Evolutionary conservation across 2,113 vertebrate species (phyloP).

Genomic region (Charadrius vociferus): DNA sequence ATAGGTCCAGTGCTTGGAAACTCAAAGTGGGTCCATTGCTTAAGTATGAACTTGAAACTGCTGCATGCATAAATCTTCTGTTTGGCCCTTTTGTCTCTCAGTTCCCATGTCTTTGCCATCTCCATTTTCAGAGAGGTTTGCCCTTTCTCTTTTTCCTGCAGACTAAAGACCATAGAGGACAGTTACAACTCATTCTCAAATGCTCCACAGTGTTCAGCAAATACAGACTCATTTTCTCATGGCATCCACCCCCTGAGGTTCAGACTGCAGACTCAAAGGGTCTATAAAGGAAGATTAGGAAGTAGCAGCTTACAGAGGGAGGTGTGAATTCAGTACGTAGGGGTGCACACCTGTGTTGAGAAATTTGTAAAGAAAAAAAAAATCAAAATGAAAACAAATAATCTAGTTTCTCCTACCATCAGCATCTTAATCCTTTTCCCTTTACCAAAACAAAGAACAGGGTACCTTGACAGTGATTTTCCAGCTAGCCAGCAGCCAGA

Average conservation of each 20-base stretch:
- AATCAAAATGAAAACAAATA: background rate
- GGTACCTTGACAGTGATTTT: background rate
- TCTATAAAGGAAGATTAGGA: background rate
- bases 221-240: background rate
- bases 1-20: background rate
- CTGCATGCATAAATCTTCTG: background rate
- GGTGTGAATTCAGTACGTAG: background rate
- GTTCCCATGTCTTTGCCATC: background rate
- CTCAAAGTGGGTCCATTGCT: background rate
- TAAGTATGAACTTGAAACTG: background rate
- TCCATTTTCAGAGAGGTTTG: background rate
- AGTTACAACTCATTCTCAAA: background rate
- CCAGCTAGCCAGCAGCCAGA: background rate
- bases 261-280: background rate
- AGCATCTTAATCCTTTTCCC: background rate
- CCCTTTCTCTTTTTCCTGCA: background rate
- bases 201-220: background rate
- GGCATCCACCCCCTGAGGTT: background rate
- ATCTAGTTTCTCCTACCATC: background rate
- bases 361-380: background rate
- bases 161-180: background rate
- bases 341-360: background rate
- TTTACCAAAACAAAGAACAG: background rate
- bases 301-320: background rate
- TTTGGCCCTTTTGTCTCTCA: background rate